phyloP scores from a whole-genome alignment of 2,888 invertebrate species.

The Syritta pipiens region DNA sequence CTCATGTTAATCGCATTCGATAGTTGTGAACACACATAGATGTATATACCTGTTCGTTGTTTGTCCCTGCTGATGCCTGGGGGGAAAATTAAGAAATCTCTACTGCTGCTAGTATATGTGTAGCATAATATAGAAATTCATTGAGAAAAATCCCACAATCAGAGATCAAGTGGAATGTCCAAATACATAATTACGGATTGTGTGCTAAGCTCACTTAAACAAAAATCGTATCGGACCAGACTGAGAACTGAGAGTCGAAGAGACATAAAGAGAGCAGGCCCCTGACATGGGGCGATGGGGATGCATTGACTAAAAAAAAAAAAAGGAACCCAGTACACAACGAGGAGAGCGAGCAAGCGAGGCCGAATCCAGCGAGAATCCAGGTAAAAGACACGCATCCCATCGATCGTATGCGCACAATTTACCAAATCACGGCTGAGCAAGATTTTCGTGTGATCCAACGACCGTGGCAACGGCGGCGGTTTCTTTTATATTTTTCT shows the following conservation, averaged over 20 bases:
- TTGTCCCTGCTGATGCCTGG: too few species aligned
- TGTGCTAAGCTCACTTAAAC: slow-evolving; percentile 17
- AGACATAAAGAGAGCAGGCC: too few species aligned
- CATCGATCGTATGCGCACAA: slow-evolving; percentile 53
- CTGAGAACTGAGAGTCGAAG: background rate
- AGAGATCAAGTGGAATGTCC: slow-evolving; percentile 47
- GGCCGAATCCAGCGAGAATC: too few species aligned
- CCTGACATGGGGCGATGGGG: too few species aligned
- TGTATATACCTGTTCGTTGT: slow-evolving; percentile 20
- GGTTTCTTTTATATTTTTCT: slow-evolving; percentile 60
- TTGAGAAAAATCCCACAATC: slow-evolving; percentile 57
- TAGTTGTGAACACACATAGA: background rate
- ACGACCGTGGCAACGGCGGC: slow-evolving; percentile 42
- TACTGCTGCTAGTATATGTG: background rate
- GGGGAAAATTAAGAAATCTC: slow-evolving; percentile 39
- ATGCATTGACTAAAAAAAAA: too few species aligned
- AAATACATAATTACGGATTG: slow-evolving; percentile 39
- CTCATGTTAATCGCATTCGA: slow-evolving; percentile 29
- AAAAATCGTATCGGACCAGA: background rate
- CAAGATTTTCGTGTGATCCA: slow-evolving; percentile 57
- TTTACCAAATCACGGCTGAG: slow-evolving; percentile 61
- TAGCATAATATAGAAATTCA: slow-evolving; percentile 35
- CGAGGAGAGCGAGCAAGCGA: too few species aligned
- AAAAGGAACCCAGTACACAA: too few species aligned
- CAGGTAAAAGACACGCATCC: slow-evolving; percentile 58